Percentiles rank a stretch among this genome's conserved stretches.
Evolutionary conservation across 2,888 invertebrate genomes (phyloP).

Genomic region (Tinea pellionella): DNA sequence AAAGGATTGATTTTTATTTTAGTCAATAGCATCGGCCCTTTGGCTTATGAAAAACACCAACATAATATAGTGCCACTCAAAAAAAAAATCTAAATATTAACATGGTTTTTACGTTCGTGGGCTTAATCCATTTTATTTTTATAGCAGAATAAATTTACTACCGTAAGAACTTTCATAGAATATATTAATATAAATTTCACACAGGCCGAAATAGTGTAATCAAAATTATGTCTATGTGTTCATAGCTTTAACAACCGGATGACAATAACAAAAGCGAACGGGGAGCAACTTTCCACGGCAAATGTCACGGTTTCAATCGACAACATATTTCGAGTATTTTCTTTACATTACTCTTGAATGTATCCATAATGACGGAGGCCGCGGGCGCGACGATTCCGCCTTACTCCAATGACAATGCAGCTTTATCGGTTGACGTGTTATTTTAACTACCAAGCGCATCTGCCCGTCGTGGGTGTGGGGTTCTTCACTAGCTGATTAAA

Average conservation of each 20-base stretch:
- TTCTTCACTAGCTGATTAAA: slow-evolving; percentile 4
- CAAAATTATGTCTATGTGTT: not conserved
- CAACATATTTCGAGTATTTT: slow-evolving; percentile 60
- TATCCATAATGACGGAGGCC: slow-evolving; percentile 35
- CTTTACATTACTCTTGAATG: slow-evolving; percentile 60
- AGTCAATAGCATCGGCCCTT: no score
- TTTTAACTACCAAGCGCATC: slow-evolving; percentile 20
- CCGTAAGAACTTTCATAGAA: no score
- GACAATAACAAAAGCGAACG: not conserved
- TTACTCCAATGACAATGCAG: slow-evolving; percentile 50
- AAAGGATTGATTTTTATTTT: no score
- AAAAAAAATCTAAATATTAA: no score
- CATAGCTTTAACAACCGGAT: not conserved
- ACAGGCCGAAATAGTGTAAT: not conserved
- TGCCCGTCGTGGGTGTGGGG: slow-evolving; percentile 9
- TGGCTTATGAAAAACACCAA: no score
- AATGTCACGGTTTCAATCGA: slow-evolving; percentile 57
- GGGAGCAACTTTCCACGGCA: slow-evolving; percentile 26
- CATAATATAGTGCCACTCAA: no score
- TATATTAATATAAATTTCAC: not conserved
- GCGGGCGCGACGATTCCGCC: slow-evolving; percentile 29
- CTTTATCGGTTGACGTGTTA: slow-evolving; percentile 43
- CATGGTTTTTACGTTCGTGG: no score
- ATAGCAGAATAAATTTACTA: no score
- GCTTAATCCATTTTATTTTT: no score